Evolutionary conservation across 2,797 vertebrate species (phyloP), one percentile per base, ranked within the genome.

Genomic region (Naso thynnoides): DNA sequence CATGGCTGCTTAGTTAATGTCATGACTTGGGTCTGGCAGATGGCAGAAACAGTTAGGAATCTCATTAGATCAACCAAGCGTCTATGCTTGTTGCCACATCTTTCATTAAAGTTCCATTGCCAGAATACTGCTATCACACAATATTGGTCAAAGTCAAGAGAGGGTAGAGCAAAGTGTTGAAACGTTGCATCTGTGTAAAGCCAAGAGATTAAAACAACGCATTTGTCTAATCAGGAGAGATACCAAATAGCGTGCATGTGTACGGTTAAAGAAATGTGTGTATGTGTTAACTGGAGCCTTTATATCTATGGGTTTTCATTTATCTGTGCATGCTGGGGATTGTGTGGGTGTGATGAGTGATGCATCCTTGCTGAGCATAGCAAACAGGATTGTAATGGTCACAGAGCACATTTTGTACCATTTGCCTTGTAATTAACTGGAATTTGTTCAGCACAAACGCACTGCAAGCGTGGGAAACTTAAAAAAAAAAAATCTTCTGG

Each of bases 21-120:
- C 93, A 92, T 92, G 92, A 93, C 93, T 94, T 85, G 90, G 92
- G 89, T 92, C 92, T 93, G 92, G 94, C 94, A 95, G 95, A 95
- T 95, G 95, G 95, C 92, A 91, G 84, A 73, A 95, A 94, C 94
- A 94, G 94, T 95, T 94, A 94, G 94, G 90, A 93, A 95, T 93
- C 94, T 95, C 95, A 94, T 95, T 95, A 95, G 94, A 94, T 87
- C 94, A 94, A 90, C 93, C 93, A 90, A 94, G 93, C 93, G 82
- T 92, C 88, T 79, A 92, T 74, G 91, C 90, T 87, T 90, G 73
- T 92, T 90, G 90, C 93, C 90, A 92, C 95, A 91, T 86, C 93
- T 95, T 95, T 95, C 93, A 94, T 95, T 95, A 95, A 94, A 92
- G 93, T 88, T 93, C 91, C 88, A 90, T 90, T 83, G 90, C 89